Evolutionary conservation across 2,888 invertebrate genomes (phyloP).

Genomic region (Trissolcus brochymenae): DNA sequence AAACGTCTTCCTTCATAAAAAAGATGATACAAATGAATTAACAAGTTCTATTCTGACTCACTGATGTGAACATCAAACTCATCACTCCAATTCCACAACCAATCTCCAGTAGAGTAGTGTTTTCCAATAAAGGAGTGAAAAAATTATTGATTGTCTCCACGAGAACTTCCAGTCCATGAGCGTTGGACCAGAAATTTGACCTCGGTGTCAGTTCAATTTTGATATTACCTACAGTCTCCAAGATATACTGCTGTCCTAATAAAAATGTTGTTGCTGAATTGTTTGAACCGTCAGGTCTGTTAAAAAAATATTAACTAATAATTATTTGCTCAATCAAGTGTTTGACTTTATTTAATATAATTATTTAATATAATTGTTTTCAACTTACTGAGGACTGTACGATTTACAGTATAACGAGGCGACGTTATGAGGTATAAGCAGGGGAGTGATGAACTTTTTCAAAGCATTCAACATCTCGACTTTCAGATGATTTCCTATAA

Average conservation of each 20-base stretch:
- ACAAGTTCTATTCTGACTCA: constrained; percentile 58
- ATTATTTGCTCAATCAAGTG: neutral
- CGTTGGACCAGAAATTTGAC: constrained; percentile 73
- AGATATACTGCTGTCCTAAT: constrained; percentile 69
- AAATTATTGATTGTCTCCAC: constrained; percentile 68
- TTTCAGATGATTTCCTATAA: constrained; percentile 70
- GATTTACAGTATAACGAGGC: constrained; percentile 72
- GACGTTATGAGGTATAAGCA: constrained; percentile 62
- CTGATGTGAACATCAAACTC: constrained; percentile 70
- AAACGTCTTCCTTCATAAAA: neutral
- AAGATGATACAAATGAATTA: neutral
- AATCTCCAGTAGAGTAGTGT: constrained; percentile 69
- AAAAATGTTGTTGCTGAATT: constrained; percentile 56
- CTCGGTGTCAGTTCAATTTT: constrained; percentile 72
- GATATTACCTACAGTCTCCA: constrained; percentile 68
- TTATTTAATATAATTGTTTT: neutral
- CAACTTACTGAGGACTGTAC: constrained; percentile 39
- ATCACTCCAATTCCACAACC: constrained; percentile 73
- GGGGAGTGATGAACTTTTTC: constrained; percentile 67
- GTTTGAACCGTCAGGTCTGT: constrained; percentile 17
- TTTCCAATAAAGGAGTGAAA: constrained; percentile 63
- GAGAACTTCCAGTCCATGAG: constrained; percentile 69
- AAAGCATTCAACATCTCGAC: constrained; percentile 67
- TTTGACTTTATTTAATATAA: neutral
- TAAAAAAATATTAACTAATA: constrained; percentile 3